Evolutionary conservation across 2,888 invertebrate species (phyloP).

Genomic region (Diachrysia chrysitis): DNA sequence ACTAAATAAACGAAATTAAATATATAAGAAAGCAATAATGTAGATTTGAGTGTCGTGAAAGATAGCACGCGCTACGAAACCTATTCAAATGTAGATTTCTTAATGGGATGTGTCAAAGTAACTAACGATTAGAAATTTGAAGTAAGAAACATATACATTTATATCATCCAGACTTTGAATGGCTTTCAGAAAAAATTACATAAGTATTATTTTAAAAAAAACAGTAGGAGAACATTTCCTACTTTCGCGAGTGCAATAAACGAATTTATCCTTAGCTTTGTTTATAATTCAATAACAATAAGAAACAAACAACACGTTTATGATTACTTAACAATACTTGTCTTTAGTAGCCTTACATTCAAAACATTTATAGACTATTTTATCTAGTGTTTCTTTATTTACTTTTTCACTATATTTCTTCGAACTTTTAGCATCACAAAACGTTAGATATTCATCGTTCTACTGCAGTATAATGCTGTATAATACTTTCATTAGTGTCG

Average conservation of each 20-base stretch:
- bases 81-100: not conserved
- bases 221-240: too few relatives aligned
- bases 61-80: not conserved
- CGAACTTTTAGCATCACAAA: slow-evolving; percentile 45
- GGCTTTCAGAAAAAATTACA: too few relatives aligned
- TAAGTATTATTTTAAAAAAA: too few relatives aligned
- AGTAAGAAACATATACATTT: too few relatives aligned
- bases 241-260: too few relatives aligned
- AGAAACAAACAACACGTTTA: not conserved
- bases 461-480: slow-evolving; percentile 53
- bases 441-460: slow-evolving; percentile 44
- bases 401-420: slow-evolving; percentile 12
- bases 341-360: not conserved
- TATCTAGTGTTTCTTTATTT: not conserved
- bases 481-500: slow-evolving; percentile 61
- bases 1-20: too few relatives aligned
- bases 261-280: too few relatives aligned
- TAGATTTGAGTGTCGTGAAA: not conserved
- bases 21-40: too few relatives aligned
- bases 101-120: not conserved
- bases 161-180: too few relatives aligned
- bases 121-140: not conserved
- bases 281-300: too few relatives aligned
- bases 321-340: not conserved
- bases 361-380: not conserved